Base-by-base conservation (phyloP, 1,140 invertebrate species). In the Hylyphantes graminicola region DNA sequence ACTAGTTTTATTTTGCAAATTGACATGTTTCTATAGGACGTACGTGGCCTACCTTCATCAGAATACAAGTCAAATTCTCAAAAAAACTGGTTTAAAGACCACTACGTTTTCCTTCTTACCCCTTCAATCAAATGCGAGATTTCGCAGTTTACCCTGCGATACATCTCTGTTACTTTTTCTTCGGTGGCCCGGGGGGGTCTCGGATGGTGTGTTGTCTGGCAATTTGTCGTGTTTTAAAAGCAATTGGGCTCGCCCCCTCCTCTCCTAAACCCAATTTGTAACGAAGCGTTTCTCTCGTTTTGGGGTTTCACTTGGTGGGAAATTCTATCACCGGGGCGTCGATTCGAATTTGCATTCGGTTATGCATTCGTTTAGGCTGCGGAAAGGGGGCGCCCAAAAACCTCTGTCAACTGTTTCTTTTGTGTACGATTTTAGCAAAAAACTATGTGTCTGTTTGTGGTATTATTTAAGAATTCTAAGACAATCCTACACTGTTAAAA, bases 141-240 rank as follows among this genome's bases (percentile, higher is more conserved):
- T 61, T 61, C 15, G 15, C 17, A 35, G 35, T 35, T 5, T 5
- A 35, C 5, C 35, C 35, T 5, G 35, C 35, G 35, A 35, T 35
- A 35, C 35, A 35, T 35, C 35, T 35, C 35, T 61, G n/a, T 12
- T 51, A 21, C 21, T 63, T 81, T 73, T 50, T 70, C 54, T 72
- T 54, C 12, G 0, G 7, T 73, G 48, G 65, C 79, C 53, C 11
- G 35, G 21, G 79, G 78, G 79, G 6, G 55, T 57, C 53, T 10
- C 9, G 64, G n/a, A 21, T 17, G 79, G 55, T 35, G 19, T 54
- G 79, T 48, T 72, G 79, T 59, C 57, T 76, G 17, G 74, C 79
- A 81, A 81, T 81, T 81, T 81, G 79, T 81, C 79, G 68, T 81
- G 79, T 81, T 81, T 81, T 81, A 81, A 81, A 81, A 81, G 79